A percentile compares a stretch with the other conserved stretches of the same genome.
phyloP scores from a whole-genome alignment of 2,888 invertebrate species.

The Cerastis rubricosa region DNA sequence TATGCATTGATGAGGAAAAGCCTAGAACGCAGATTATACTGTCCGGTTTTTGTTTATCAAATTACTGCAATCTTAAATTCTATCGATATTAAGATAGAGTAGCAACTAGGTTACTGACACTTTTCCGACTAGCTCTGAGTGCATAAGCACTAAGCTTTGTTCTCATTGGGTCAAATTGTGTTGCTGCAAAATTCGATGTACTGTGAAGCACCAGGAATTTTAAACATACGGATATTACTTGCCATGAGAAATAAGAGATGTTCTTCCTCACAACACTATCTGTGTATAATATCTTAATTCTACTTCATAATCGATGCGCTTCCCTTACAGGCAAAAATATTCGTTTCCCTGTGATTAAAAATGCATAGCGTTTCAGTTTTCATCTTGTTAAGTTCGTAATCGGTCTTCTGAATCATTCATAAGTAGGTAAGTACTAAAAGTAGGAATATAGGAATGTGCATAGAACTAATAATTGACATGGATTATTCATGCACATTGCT shows the following conservation, averaged over 20 bases:
- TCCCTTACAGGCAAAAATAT: slow-evolving; percentile 26
- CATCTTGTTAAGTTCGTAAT: slow-evolving; percentile 34
- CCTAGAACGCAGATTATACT: neutral
- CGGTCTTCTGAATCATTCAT: slow-evolving; percentile 33
- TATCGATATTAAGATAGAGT: neutral
- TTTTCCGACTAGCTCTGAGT: neutral
- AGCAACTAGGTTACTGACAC: slow-evolving; percentile 9
- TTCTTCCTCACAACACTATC: neutral
- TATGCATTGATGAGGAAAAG: neutral
- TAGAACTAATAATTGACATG: slow-evolving; percentile 26
- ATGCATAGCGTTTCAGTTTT: slow-evolving; percentile 41
- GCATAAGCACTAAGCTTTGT: slow-evolving; percentile 8
- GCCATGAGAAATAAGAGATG: neutral
- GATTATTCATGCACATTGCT: slow-evolving; percentile 27
- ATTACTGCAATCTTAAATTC: neutral
- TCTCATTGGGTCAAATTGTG: neutral
- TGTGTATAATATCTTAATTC: neutral
- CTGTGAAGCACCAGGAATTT: neutral
- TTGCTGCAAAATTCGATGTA: neutral
- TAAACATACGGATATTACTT: neutral
- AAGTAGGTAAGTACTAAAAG: slow-evolving; percentile 23
- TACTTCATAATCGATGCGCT: neutral
- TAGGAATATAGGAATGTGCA: slow-evolving; percentile 19
- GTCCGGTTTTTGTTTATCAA: neutral
- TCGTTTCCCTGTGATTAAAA: slow-evolving; percentile 53